These are phyloP conservation scores for Lucilia cuprina DNA, from an alignment of 1,140 invertebrate genomes.

Conservation along the genomic window DNA sequence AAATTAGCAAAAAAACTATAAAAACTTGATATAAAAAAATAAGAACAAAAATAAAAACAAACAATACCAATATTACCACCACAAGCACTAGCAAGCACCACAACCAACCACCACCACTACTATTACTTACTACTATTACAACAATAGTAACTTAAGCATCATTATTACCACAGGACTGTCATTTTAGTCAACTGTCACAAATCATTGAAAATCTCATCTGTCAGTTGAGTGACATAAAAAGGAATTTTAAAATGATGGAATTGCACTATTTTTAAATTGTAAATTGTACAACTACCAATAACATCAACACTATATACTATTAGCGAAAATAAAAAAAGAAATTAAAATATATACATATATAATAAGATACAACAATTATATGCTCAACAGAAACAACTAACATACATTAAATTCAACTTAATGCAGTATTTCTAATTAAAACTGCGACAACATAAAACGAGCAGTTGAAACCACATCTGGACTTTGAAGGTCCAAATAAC, in stretches of 20 bases:
- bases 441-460: slow-evolving; percentile 35
- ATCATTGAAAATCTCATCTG: neutral
- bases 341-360: too few species aligned
- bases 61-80: neutral
- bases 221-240: neutral
- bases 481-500: neutral
- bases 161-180: neutral
- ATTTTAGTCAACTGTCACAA: neutral
- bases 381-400: slow-evolving; percentile 26
- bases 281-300: neutral
- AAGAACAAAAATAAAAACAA: neutral
- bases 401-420: neutral
- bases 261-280: neutral
- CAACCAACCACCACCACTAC: neutral
- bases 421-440: neutral
- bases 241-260: neutral
- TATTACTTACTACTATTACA: neutral
- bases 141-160: neutral
- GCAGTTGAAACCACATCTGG: too few species aligned
- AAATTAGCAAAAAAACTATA: neutral
- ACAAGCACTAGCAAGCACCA: neutral
- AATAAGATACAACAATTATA: neutral
- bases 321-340: too few species aligned
- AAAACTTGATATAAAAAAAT: neutral
- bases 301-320: neutral